phyloP scores from a whole-genome alignment of 2,888 invertebrate species.

The Uropetala carovei region DNA sequence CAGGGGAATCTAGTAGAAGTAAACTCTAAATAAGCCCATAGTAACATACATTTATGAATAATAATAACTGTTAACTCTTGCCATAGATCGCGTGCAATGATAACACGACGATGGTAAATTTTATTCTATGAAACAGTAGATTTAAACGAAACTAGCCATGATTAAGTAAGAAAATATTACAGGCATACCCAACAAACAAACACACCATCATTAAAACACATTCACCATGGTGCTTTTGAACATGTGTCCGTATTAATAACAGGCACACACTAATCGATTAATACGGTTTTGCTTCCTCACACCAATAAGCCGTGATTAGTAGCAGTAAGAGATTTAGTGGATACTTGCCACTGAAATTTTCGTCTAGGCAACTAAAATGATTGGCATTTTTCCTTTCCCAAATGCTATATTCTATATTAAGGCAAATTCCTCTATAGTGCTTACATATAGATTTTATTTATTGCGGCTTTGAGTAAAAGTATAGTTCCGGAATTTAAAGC shows the following conservation, averaged over 20 bases:
- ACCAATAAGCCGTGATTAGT: constrained; percentile 20
- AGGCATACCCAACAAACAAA: constrained; percentile 25
- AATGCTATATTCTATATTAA: not conserved
- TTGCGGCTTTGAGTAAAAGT: not conserved
- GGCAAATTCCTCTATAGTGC: not conserved
- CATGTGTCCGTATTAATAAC: not conserved
- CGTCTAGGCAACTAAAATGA: not conserved
- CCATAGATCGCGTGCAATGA: not conserved
- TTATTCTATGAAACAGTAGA: constrained; percentile 5
- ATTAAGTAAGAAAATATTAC: not conserved
- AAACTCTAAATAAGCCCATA: not conserved
- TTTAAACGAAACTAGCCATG: not conserved
- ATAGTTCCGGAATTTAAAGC: not conserved
- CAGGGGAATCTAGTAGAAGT: not conserved
- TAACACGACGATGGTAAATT: not conserved
- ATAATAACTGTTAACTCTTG: not conserved
- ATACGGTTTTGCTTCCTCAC: not conserved
- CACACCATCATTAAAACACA: not conserved
- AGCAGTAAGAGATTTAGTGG: not conserved
- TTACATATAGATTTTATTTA: not conserved
- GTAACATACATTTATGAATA: not conserved
- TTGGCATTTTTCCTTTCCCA: not conserved
- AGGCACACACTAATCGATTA: not conserved
- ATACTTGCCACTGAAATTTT: not conserved
- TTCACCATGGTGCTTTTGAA: not conserved